Base-by-base conservation (phyloP, 2,888 invertebrate species). In the Palloptera scutellata region DNA sequence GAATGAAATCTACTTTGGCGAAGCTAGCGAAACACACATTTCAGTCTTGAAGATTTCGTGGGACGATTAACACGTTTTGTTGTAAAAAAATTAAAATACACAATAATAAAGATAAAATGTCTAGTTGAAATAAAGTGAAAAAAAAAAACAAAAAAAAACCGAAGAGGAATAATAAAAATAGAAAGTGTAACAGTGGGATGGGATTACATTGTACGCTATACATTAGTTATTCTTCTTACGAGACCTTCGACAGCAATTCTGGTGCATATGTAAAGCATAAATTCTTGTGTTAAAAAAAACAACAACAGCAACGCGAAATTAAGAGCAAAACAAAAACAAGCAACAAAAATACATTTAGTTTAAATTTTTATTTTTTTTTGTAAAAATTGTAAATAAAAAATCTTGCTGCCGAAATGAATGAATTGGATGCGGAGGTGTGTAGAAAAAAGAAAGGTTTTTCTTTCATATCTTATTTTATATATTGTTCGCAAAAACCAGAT, bases 41-140 rank as follows among this genome's bases (percentile, higher is more conserved):
- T 82, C 81, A 81, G 81, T 82, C 81, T 80, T 79, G 73, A 79
- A 78, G 78, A 80, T 81, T 79, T 79, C 82, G 81, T 78, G 76
- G 75, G 78, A 75, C 79, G 78, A 78, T 78, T 78, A 82, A 79
- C 81, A 81, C 69, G 69, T 60, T 60, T 58, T 59, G 61, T 62
- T 62, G 11, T 17, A 62, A 51, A 42, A 52, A 42, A 63, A 42
- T 30, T 12, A 48, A 51, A 5, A 1, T 20, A 60, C 15, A 15
- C 51, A 19, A 43, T n/a, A 53, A 51, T 42, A 1, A 11, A 54
- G n/a, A 55, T 17, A 30, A 55, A 48, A 9, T 17, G 42, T 12
- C 19, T 10, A 1, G 19, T 15, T 17, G 11, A 0, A n/a, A 41
- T 17, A 15, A 17, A 60, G 30, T n/a, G 8, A 30, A 48, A 45